These are phyloP conservation scores for Trichosurus vulpecula DNA, from an alignment of 2,797 vertebrate species.

Conservation along the genomic window DNA sequence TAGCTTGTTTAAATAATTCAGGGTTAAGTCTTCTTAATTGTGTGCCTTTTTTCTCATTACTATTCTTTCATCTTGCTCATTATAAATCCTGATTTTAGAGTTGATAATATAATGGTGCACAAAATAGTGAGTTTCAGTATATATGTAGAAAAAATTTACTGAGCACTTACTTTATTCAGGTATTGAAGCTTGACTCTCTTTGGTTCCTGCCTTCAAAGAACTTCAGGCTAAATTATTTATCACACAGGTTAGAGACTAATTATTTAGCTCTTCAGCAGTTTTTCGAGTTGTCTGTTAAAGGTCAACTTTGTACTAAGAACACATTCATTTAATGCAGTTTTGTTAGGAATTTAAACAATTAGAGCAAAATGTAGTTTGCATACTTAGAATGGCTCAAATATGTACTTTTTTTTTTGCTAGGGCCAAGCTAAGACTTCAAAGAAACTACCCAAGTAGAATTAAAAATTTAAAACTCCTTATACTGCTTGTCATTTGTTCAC, in stretches of 20 bases:
- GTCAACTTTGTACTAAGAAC: not conserved
- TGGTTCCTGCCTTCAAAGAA: not conserved
- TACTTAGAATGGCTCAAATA: not conserved
- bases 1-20: not conserved
- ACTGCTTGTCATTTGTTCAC: not conserved
- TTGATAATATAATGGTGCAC: not conserved
- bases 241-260: not conserved
- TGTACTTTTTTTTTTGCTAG: not conserved
- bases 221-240: not conserved
- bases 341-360: not conserved
- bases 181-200: not conserved
- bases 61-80: not conserved
- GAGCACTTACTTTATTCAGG: not conserved
- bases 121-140: not conserved
- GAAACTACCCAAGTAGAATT: not conserved
- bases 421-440: not conserved
- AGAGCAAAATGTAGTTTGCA: not conserved
- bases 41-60: not conserved
- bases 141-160: not conserved
- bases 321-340: not conserved
- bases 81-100: not conserved
- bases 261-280: not conserved
- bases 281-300: not conserved
- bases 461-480: not conserved
- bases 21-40: not conserved